Conservation (phyloP, 2,888 invertebrate genomes). For the Notodonta dromedarius region DNA sequence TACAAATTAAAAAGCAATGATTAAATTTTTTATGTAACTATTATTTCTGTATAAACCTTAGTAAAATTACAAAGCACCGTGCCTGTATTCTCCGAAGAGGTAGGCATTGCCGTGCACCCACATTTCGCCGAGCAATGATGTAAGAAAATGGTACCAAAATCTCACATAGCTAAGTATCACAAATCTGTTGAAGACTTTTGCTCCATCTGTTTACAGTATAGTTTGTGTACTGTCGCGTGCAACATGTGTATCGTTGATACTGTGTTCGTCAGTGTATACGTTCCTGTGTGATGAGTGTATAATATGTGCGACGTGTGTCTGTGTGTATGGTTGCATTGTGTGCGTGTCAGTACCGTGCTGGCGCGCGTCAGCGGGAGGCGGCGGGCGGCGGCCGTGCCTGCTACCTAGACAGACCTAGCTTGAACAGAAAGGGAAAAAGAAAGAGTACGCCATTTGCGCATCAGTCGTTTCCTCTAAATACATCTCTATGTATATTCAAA, state of each 20-base stretch:
- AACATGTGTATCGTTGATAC: slow-evolving; percentile 11
- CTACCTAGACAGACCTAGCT: slow-evolving; percentile 85
- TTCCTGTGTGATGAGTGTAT: background rate
- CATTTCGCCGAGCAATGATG: no score
- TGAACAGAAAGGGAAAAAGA: slow-evolving; percentile 83
- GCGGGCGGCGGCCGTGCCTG: slow-evolving; percentile 68
- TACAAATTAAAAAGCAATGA: no score
- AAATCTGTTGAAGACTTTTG: no score
- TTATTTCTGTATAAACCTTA: no score
- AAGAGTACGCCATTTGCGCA: slow-evolving; percentile 80
- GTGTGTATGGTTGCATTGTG: slow-evolving; percentile 30
- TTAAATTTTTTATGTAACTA: no score
- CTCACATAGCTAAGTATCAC: no score
- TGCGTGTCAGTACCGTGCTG: slow-evolving; percentile 77
- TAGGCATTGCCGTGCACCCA: no score
- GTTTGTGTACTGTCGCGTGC: slow-evolving; percentile 63
- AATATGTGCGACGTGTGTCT: background rate
- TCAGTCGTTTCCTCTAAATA: slow-evolving; percentile 81
- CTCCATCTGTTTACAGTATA: slow-evolving; percentile 38
- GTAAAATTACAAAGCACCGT: no score
- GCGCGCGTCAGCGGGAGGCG: slow-evolving; percentile 67
- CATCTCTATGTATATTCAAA: slow-evolving; percentile 52
- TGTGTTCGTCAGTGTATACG: background rate
- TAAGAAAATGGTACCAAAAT: no score
- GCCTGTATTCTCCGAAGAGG: no score